Conservation (phyloP, 2,888 invertebrate species). For the Balanococcus diminutus region DNA sequence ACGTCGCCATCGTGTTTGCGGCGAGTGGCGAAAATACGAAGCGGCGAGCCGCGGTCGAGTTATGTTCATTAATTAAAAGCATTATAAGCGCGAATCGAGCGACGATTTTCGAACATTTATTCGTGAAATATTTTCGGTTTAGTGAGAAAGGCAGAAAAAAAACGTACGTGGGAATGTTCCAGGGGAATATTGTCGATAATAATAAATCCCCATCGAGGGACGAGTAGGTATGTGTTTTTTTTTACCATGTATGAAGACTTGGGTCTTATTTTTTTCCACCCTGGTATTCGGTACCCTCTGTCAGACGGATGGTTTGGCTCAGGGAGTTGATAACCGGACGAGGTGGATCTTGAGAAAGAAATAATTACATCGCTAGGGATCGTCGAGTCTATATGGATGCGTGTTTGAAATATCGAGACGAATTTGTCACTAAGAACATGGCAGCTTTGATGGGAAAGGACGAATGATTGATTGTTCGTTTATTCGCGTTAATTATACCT, state of each 20-base stretch:
- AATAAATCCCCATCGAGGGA: background rate
- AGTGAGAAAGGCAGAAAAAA: background rate
- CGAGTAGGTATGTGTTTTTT: background rate
- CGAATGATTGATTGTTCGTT: background rate
- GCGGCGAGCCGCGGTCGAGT: background rate
- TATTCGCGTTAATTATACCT: no score
- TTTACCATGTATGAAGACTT: no score
- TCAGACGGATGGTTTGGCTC: background rate
- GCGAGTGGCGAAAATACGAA: no score
- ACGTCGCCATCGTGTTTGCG: background rate
- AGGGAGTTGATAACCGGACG: background rate
- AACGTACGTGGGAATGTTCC: background rate
- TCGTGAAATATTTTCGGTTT: background rate
- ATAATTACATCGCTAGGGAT: background rate
- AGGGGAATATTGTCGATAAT: background rate
- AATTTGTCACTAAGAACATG: background rate
- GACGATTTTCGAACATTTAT: background rate
- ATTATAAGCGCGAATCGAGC: background rate
- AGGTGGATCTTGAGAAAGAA: background rate
- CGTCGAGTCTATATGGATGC: background rate
- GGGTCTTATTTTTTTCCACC: background rate
- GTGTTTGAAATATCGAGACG: background rate
- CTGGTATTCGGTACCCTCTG: background rate
- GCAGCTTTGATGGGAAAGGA: background rate
- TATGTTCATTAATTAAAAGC: background rate